phyloP scores from a whole-genome alignment of 2,888 invertebrate genomes.

The Osmoderma eremita region DNA sequence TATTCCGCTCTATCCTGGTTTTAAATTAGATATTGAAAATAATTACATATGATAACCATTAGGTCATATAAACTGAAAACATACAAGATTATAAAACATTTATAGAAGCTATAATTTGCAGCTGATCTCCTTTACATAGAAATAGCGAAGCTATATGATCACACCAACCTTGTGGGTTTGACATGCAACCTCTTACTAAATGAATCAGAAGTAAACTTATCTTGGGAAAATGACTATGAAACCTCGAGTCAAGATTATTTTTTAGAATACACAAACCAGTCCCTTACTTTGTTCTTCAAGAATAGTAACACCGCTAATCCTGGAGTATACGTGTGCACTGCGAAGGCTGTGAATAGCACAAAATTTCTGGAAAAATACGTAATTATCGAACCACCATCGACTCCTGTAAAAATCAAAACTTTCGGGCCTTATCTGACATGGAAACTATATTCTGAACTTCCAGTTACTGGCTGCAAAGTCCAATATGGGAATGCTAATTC shows the following conservation, averaged over 20 bases:
- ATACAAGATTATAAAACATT: too few species aligned
- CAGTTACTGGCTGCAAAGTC: conserved; percentile 21
- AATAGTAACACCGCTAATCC: neutral
- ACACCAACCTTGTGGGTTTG: conserved; percentile 1
- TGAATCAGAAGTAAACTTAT: conserved; percentile 6
- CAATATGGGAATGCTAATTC: conserved; percentile 1
- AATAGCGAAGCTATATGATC: neutral
- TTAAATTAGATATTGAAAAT: too few species aligned
- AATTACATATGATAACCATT: too few species aligned
- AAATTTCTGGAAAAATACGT: neutral
- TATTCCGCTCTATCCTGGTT: too few species aligned
- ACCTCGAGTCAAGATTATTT: neutral
- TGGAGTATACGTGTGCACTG: conserved; percentile 10
- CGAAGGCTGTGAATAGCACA: neutral
- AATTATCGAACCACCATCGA: conserved; percentile 9
- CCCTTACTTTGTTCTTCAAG: neutral
- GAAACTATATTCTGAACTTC: conserved; percentile 1
- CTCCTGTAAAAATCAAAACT: neutral
- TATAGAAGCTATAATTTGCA: neutral
- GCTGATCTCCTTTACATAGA: conserved; percentile 15
- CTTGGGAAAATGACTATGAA: conserved; percentile 7
- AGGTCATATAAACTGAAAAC: too few species aligned
- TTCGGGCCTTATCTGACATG: neutral
- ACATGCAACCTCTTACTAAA: conserved; percentile 7
- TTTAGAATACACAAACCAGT: neutral